These are phyloP conservation scores for Eulemur mongoz DNA, from an alignment of 2,797 vertebrate genomes.

Conservation along the genomic window DNA sequence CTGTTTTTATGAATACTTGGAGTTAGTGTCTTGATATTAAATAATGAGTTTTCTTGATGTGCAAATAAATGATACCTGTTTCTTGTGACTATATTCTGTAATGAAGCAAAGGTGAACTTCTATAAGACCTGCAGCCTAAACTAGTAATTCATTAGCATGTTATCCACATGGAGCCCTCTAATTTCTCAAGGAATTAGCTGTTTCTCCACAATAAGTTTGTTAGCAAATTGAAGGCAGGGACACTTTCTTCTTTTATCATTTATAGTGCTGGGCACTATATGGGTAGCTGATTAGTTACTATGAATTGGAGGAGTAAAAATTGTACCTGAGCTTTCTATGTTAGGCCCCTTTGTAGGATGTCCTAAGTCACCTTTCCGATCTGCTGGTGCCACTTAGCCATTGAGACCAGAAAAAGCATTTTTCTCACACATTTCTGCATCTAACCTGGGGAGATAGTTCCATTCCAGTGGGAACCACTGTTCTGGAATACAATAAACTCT, in stretches of 20 bases:
- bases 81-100: neutral
- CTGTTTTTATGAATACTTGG: constrained; percentile 5
- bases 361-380: neutral
- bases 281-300: neutral
- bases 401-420: neutral
- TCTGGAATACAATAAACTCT: constrained; percentile 14
- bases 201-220: neutral
- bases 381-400: neutral
- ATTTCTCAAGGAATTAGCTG: neutral
- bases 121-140: neutral
- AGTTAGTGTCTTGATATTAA: neutral
- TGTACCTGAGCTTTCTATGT: neutral
- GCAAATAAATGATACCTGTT: neutral
- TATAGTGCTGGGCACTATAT: neutral
- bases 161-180: neutral
- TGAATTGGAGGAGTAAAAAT: neutral
- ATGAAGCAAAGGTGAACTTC: neutral
- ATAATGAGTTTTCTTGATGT: neutral
- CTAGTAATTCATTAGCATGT: neutral
- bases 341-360: neutral
- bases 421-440: neutral
- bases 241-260: neutral
- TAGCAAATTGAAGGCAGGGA: neutral
- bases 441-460: neutral
- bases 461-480: neutral